Evolutionary conservation across 2,113 vertebrate genomes (phyloP).

Genomic region (Athene noctua): DNA sequence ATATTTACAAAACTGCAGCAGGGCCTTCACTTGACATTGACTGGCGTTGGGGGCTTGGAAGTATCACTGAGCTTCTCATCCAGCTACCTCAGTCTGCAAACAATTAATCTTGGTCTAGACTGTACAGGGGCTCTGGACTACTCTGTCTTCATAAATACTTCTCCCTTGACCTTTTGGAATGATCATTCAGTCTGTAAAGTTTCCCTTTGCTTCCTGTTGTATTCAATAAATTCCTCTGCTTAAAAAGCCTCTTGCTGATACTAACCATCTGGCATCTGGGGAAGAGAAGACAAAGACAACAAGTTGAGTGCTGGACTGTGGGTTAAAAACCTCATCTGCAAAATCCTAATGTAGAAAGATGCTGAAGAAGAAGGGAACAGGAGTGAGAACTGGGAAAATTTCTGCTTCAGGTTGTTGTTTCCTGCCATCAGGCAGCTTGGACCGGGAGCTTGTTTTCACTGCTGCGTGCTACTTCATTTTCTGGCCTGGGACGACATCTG

Average conservation of each 20-base stretch:
- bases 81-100: neutral
- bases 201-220: neutral
- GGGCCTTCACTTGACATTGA: neutral
- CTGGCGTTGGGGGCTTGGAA: neutral
- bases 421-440: neutral
- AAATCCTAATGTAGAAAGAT: neutral
- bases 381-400: neutral
- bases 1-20: neutral
- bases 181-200: neutral
- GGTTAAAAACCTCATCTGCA: neutral
- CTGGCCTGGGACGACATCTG: constrained; percentile 56
- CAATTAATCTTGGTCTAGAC: neutral
- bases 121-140: neutral
- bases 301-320: neutral
- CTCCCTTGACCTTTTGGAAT: neutral
- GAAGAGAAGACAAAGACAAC: neutral
- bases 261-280: neutral
- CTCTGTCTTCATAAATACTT: neutral
- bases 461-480: neutral
- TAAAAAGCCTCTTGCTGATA: neutral
- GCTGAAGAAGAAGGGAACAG: neutral
- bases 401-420: neutral
- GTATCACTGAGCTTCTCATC: neutral
- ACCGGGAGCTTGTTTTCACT: neutral
- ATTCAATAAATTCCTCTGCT: constrained; percentile 10